Evolutionary conservation across 1,140 invertebrate genomes (phyloP).

Genomic region (Drosophila nannoptera): DNA sequence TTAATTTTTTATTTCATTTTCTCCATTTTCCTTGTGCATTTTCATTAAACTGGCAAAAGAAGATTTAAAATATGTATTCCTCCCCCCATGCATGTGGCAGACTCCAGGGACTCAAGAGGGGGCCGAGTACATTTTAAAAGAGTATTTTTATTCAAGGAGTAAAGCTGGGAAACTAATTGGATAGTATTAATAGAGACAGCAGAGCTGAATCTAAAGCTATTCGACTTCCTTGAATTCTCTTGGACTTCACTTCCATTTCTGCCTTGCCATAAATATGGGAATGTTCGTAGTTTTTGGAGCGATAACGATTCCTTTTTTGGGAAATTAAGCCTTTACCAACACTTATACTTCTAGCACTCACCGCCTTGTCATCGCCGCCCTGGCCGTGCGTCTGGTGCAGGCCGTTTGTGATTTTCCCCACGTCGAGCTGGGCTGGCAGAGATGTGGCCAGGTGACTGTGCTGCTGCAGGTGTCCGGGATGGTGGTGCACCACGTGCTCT

Average conservation of each 20-base stretch:
- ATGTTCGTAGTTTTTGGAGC: neutral
- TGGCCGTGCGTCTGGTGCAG: constrained; percentile 48
- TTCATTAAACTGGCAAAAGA: neutral
- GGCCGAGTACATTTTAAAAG: no score
- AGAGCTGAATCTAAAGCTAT: no score
- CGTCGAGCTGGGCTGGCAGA: constrained; percentile 48
- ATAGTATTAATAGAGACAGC: no score
- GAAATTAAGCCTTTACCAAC: neutral
- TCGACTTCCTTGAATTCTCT: no score
- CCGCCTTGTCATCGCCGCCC: constrained; percentile 44
- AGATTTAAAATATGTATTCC: neutral
- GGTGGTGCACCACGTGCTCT: constrained; percentile 65
- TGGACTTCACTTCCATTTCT: no score
- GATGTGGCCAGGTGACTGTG: constrained; percentile 37
- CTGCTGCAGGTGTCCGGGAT: constrained; percentile 33
- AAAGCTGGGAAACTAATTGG: no score
- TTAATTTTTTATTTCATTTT: constrained; percentile 3
- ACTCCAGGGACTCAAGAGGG: no score
- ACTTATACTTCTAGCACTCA: constrained; percentile 26
- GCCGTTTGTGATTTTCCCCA: constrained; percentile 37
- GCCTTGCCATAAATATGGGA: no score
- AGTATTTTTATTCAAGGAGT: no score
- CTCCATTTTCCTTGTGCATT: neutral
- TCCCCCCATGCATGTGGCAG: neutral
- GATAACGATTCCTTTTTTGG: no score